Conservation (phyloP, 2,113 vertebrate genomes). For the Procavia capensis region DNA sequence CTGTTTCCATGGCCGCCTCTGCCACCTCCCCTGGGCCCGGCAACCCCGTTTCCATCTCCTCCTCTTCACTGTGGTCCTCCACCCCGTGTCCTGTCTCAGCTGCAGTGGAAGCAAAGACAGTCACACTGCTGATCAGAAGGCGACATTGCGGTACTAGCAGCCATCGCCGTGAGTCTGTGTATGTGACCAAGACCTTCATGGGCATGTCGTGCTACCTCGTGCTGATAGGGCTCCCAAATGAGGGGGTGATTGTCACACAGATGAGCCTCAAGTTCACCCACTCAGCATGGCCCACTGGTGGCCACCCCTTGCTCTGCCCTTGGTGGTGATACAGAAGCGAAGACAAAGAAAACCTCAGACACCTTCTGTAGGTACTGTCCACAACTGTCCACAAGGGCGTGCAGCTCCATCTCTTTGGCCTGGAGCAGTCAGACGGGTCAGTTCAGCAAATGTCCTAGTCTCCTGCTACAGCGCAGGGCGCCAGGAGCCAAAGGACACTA, state of each 20-base stretch:
- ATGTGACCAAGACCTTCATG: accelerated
- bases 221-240: accelerated
- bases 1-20: not conserved
- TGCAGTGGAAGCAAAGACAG: not conserved
- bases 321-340: accelerated
- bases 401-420: not conserved
- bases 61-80: not conserved
- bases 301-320: accelerated
- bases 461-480: not conserved
- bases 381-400: not conserved
- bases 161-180: accelerated
- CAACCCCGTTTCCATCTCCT: not conserved
- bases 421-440: not conserved
- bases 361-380: accelerated
- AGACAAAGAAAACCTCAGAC: not conserved
- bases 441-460: accelerated
- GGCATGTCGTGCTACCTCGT: not conserved
- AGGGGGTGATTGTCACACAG: not conserved
- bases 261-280: accelerated
- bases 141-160: accelerated
- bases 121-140: accelerated
- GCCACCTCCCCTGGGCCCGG: accelerated
- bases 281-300: accelerated
- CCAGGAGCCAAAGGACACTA: accelerated
- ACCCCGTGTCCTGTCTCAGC: accelerated